phyloP scores from a whole-genome alignment of 35 echinoderm and acorn worm genomes.

The Apostichopus japonicus region DNA sequence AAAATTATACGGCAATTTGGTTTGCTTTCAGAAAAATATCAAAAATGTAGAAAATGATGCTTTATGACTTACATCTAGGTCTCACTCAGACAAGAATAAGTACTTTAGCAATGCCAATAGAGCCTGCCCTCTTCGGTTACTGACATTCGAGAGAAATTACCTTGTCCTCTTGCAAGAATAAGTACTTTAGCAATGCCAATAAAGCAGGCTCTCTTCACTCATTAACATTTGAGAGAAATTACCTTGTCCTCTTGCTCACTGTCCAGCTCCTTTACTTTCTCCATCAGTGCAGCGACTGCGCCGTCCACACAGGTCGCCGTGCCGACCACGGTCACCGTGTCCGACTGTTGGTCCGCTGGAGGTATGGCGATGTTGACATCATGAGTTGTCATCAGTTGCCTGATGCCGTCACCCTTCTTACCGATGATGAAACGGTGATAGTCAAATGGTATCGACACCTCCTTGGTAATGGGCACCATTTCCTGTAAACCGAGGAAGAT shows the following conservation, averaged over 20 bases:
- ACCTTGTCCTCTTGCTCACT: slow-evolving; percentile 90
- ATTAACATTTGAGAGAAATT: neutral
- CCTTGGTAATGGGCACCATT: slow-evolving; percentile 88
- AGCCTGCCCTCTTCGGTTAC: neutral
- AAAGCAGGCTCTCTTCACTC: neutral
- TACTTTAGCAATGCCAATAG: too few species aligned
- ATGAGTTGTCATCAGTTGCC: slow-evolving; percentile 81
- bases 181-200: too few species aligned
- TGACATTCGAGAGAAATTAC: slow-evolving; percentile 21
- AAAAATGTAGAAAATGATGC: neutral
- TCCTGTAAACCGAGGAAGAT: slow-evolving; percentile 52
- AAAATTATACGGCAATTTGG: neutral
- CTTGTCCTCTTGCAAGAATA: slow-evolving; percentile 71
- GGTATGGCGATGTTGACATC: slow-evolving; percentile 99
- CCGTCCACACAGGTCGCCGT: slow-evolving; percentile 71
- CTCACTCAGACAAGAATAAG: neutral
- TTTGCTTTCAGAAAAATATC: neutral
- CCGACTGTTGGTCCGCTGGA: slow-evolving; percentile 81
- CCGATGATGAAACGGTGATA: slow-evolving; percentile 97
- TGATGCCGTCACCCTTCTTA: slow-evolving; percentile 88
- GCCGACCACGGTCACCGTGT: slow-evolving; percentile 75
- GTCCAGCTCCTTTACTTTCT: slow-evolving; percentile 83
- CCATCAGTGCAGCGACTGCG: slow-evolving; percentile 72
- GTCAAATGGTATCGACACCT: slow-evolving; percentile 94
- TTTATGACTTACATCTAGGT: neutral